Evolutionary conservation across 2,888 invertebrate genomes (phyloP).

Genomic region (Watsonalla binaria): DNA sequence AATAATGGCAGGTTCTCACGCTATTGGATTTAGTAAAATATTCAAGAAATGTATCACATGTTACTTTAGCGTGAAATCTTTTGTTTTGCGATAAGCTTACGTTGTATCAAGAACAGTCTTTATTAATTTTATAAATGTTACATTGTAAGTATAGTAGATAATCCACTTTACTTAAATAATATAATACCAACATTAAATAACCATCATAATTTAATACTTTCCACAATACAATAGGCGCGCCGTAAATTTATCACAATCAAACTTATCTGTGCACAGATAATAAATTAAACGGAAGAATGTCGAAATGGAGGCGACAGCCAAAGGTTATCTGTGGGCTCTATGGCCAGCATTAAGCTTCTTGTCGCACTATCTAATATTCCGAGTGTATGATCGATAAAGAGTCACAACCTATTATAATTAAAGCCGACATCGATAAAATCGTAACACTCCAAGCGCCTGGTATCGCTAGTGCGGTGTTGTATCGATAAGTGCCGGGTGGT

Average conservation of each 20-base stretch:
- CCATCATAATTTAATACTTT: neutral
- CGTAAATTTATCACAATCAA: slow-evolving; percentile 24
- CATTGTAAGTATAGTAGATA: neutral
- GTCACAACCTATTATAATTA: slow-evolving; percentile 58
- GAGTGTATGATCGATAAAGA: slow-evolving; percentile 41
- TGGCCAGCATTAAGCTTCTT: slow-evolving; percentile 44
- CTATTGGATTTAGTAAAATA: slow-evolving; percentile 17
- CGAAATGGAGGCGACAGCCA: slow-evolving; percentile 36
- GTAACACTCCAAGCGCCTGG: slow-evolving; percentile 45
- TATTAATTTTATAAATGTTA: too few species aligned
- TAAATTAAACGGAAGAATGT: slow-evolving; percentile 32
- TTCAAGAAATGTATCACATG: too few species aligned
- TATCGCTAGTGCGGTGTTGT: slow-evolving; percentile 51
- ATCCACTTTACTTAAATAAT: neutral
- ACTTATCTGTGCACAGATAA: slow-evolving; percentile 30
- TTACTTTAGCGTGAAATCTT: too few species aligned
- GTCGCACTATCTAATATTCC: slow-evolving; percentile 47
- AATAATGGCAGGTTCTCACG: slow-evolving; percentile 21
- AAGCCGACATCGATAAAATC: slow-evolving; percentile 48
- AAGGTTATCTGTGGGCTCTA: slow-evolving; percentile 41
- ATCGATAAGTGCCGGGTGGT: slow-evolving; percentile 43
- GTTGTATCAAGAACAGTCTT: too few species aligned
- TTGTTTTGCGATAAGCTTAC: too few species aligned
- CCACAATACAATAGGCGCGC: slow-evolving; percentile 6
- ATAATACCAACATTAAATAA: neutral